Evolutionary conservation across 2,797 vertebrate genomes (phyloP), one percentile per base, ranked within the genome.

Genomic region (Parotocinclus haroldoi): DNA sequence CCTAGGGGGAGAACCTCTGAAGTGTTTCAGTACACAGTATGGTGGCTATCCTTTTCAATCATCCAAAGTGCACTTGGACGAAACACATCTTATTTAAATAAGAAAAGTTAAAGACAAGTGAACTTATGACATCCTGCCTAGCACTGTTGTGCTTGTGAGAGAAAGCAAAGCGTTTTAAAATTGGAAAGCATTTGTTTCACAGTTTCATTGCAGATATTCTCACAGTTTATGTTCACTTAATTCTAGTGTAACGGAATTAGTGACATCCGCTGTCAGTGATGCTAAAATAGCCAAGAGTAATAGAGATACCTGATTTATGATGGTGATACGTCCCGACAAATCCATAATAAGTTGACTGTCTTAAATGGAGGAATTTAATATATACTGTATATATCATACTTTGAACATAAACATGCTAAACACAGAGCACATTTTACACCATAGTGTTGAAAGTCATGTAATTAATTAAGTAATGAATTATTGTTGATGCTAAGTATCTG

Each of bases 231-330:
- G 55, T 61, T 16, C n/a, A 61, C 74, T 73, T 66, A 51, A 54
- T 58, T 66, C 61, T 63, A 60, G 18, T 54, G n/a, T 44, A 67
- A 63, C 54, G 52, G 61, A 73, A 58, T 60, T 39, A 52, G 66
- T 48, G 40, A 72, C 69, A 71, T 63, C 63, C 19, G 57, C 40
- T 53, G 58, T 58, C 65, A 59, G 64, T 75, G 68, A 69, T 52
- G 40, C 42, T 46, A 51, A 38, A 63, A 58, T 60, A 54, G 58
- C 45, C 59, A 64, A 14, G 56, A 56, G n/a, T n/a, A n/a, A n/a
- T n/a, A n/a, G n/a, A n/a, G n/a, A n/a, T n/a, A n/a, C n/a, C n/a
- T n/a, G n/a, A n/a, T n/a, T n/a, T n/a, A n/a, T n/a, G n/a, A n/a
- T n/a, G n/a, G n/a, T n/a, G n/a, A n/a, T n/a, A n/a, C n/a, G n/a